Conservation (phyloP, 2,113 vertebrate species). For the Cavia porcellus region DNA sequence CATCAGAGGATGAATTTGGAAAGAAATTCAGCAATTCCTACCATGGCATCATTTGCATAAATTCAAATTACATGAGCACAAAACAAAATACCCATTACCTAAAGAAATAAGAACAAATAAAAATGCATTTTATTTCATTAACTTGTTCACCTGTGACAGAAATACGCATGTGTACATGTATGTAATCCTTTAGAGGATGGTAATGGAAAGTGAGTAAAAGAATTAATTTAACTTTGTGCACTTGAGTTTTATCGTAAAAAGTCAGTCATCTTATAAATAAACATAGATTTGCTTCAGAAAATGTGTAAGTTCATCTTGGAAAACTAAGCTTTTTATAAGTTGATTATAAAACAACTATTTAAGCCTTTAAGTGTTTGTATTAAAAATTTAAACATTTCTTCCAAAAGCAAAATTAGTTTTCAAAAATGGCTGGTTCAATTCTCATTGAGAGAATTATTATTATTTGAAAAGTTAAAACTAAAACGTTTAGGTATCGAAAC, state of each 20-base stretch:
- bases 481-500: not conserved
- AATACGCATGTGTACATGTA: not conserved
- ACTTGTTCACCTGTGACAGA: not conserved
- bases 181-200: not conserved
- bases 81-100: not conserved
- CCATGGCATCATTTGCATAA: not conserved
- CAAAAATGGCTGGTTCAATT: not conserved
- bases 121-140: not conserved
- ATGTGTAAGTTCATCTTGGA: not conserved
- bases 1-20: not conserved
- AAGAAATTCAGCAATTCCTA: not conserved
- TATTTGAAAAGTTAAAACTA: not conserved
- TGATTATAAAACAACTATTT: slow-evolving; percentile 34
- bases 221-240: not conserved
- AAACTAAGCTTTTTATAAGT: slow-evolving; percentile 23
- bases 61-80: not conserved
- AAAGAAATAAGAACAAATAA: not conserved
- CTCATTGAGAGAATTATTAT: not conserved
- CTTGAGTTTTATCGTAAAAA: not conserved
- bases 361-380: slow-evolving; percentile 19
- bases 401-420: not conserved
- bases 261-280: not conserved
- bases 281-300: not conserved
- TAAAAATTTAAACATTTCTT: not conserved
- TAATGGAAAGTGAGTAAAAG: slow-evolving; percentile 15